Percentiles rank a stretch among this genome's conserved stretches.
Evolutionary conservation across 2,797 vertebrate genomes (phyloP).

Genomic region (Telmatherina bonti): DNA sequence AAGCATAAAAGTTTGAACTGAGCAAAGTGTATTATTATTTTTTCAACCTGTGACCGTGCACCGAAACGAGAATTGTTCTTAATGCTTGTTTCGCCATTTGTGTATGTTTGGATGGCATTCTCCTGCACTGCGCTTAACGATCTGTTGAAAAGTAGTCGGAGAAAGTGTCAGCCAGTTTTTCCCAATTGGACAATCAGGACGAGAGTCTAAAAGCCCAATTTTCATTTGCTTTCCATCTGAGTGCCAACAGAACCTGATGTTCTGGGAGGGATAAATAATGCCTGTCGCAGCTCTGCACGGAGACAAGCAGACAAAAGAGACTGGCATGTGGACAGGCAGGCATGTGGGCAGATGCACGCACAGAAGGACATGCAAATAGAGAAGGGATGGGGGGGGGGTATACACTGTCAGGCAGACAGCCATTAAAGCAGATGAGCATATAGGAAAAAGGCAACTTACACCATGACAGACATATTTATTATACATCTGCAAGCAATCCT

Average conservation of each 20-base stretch:
- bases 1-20: constrained; percentile 11
- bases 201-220: constrained; percentile 84
- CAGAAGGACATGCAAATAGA: constrained; percentile 45
- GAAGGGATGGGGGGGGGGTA: constrained; percentile 3
- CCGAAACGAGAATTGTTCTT: constrained; percentile 15
- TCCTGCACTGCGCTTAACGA: constrained; percentile 45
- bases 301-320: constrained; percentile 70
- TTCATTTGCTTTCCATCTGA: constrained; percentile 80
- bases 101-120: constrained; percentile 31
- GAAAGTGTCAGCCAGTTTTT: constrained; percentile 39
- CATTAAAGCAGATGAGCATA: constrained; percentile 29
- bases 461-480: constrained; percentile 8
- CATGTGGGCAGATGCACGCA: constrained; percentile 66
- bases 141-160: constrained; percentile 60
- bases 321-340: constrained; percentile 62
- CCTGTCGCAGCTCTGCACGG: constrained; percentile 53
- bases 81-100: constrained; percentile 42
- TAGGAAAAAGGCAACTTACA: background rate
- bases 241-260: constrained; percentile 67
- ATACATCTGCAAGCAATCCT: background rate
- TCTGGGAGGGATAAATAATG: constrained; percentile 71
- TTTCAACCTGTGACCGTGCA: constrained; percentile 38
- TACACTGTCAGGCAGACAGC: constrained; percentile 43
- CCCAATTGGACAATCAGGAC: constrained; percentile 56
- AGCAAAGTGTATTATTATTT: constrained; percentile 27